Evolutionary conservation across 2,888 invertebrate genomes (phyloP).

Genomic region (Pollenia angustigena): DNA sequence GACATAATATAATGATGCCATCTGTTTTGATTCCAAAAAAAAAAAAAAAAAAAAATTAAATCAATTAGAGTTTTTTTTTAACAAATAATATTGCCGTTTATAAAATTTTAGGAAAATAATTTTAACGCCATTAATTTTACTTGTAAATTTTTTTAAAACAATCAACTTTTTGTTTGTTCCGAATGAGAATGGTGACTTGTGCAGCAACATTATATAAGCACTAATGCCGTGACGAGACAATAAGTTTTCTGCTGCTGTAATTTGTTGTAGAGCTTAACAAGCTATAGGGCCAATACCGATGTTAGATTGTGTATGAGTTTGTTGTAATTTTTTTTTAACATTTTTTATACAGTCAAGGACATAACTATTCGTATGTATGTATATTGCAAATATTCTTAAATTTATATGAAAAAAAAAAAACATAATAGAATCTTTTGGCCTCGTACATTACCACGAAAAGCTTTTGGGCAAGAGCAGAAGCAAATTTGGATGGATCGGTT

Average conservation of each 20-base stretch:
- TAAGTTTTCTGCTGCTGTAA: constrained; percentile 37
- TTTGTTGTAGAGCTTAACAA: constrained; percentile 46
- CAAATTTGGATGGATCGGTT: too few species aligned
- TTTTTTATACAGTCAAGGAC: background rate
- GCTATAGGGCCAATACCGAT: background rate
- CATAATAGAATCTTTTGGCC: too few species aligned
- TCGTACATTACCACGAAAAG: too few species aligned
- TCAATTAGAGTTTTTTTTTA: background rate
- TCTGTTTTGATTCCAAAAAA: constrained; percentile 11
- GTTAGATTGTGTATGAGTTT: constrained; percentile 17
- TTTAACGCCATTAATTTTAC: background rate
- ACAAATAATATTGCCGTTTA: background rate
- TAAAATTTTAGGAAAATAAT: background rate
- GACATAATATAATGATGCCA: background rate
- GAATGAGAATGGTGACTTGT: constrained; percentile 47
- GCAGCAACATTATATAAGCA: constrained; percentile 24
- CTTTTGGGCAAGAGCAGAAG: too few species aligned
- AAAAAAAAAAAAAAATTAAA: background rate
- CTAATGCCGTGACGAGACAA: constrained; percentile 53
- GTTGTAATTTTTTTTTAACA: constrained; percentile 27
- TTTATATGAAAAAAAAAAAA: too few species aligned
- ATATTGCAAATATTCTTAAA: too few species aligned
- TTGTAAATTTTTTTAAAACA: background rate
- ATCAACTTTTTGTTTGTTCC: background rate
- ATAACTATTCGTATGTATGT: too few species aligned